Evolutionary conservation across 2,113 vertebrate species (phyloP).

Genomic region (Gopherus evgoodei): DNA sequence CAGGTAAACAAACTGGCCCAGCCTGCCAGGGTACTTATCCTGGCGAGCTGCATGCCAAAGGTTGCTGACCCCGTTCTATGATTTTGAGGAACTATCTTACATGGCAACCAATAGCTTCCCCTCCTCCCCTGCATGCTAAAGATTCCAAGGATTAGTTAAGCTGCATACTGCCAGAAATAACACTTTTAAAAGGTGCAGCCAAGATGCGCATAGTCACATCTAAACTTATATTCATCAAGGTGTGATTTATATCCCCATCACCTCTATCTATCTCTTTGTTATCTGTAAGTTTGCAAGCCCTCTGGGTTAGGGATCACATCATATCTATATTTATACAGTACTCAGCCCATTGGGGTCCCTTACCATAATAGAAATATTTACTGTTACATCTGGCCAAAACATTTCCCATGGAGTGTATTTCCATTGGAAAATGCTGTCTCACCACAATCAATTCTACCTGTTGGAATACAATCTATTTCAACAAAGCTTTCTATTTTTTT

Average conservation of each 20-base stretch:
- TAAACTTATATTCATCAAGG: background rate
- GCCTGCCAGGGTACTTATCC: no score
- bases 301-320: background rate
- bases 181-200: background rate
- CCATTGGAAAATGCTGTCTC: background rate
- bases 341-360: background rate
- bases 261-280: background rate
- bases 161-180: background rate
- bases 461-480: background rate
- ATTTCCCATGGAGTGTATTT: background rate
- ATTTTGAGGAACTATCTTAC: background rate
- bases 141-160: background rate
- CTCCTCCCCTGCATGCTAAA: background rate
- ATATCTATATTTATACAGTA: background rate
- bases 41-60: no score
- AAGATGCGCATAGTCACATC: background rate
- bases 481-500: background rate
- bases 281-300: slow-evolving; percentile 10
- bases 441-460: background rate
- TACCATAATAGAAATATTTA: background rate
- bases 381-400: background rate
- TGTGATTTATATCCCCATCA: background rate
- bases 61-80: no score
- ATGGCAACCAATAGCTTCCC: background rate
- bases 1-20: no score